phyloP scores from a whole-genome alignment of 2,888 invertebrate species.

The Mycogona germanica region DNA sequence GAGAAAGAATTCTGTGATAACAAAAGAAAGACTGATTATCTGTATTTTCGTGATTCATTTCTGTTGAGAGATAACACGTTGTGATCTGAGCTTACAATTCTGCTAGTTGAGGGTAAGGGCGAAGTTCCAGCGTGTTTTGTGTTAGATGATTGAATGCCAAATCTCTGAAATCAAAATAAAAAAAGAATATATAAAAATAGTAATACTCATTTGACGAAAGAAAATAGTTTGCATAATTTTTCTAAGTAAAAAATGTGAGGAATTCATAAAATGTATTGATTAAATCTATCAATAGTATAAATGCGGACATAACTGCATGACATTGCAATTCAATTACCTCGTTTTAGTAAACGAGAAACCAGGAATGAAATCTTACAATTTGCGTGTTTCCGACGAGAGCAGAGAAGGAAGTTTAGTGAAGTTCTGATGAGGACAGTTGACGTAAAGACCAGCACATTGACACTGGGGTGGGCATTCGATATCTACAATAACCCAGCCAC shows the following conservation, averaged over 20 bases:
- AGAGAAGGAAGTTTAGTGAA: conserved; percentile 21
- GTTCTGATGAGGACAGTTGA: conserved; percentile 24
- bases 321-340: not conserved
- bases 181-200: not conserved
- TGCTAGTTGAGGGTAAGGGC: conserved; percentile 5
- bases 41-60: no score
- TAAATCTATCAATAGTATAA: no score
- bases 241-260: no score
- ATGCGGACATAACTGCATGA: no score
- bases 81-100: conserved; percentile 16
- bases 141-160: conserved; percentile 13
- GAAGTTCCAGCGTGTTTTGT: conserved; percentile 7
- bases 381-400: conserved; percentile 22
- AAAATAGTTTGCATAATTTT: no score
- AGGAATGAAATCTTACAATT: no score
- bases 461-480: conserved; percentile 26
- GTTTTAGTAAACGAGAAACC: no score
- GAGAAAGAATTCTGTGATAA: conserved; percentile 23
- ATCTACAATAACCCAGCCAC: conserved; percentile 22
- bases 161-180: conserved; percentile 8
- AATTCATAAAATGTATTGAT: no score
- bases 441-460: conserved; percentile 25
- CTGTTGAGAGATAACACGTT: not conserved
- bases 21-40: conserved; percentile 5
- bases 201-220: no score